Conservation (phyloP, 2,797 vertebrate genomes). For the Amblyopsis hoosieri region DNA sequence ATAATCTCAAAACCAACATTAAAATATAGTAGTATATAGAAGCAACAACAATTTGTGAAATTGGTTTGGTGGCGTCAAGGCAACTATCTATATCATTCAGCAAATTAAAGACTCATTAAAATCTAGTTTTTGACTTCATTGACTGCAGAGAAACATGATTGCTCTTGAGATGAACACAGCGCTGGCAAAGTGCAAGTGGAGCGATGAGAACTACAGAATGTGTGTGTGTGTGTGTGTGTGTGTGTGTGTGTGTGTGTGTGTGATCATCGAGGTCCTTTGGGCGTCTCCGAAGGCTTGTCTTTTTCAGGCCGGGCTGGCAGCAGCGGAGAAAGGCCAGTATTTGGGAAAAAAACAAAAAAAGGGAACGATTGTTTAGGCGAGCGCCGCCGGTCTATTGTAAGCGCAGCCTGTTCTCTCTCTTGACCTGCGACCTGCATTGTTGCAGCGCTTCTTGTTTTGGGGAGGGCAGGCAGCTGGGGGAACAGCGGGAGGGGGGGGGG, state of each 20-base stretch:
- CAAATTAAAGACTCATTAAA: slow-evolving; percentile 37
- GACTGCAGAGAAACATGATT: slow-evolving; percentile 50
- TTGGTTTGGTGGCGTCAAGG: slow-evolving; percentile 17
- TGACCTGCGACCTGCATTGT: slow-evolving; percentile 84
- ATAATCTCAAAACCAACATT: neutral
- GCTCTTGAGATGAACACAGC: slow-evolving; percentile 71
- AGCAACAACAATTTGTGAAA: neutral
- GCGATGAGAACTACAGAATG: slow-evolving; percentile 42
- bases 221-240: slow-evolving; percentile 32
- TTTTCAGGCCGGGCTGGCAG: slow-evolving; percentile 75
- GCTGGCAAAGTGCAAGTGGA: slow-evolving; percentile 51
- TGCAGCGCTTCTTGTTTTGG: slow-evolving; percentile 71
- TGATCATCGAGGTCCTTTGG: slow-evolving; percentile 44
- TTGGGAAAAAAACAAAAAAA: slow-evolving; percentile 61
- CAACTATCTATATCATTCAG: slow-evolving; percentile 61
- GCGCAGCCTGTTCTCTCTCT: slow-evolving; percentile 87
- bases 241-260: slow-evolving; percentile 66
- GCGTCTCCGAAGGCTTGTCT: slow-evolving; percentile 65
- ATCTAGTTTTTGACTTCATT: slow-evolving; percentile 65
- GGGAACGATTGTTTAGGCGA: slow-evolving; percentile 79
- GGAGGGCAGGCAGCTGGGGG: slow-evolving; percentile 83
- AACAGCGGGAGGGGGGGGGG: slow-evolving; percentile 62
- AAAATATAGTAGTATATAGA: neutral
- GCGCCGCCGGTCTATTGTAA: slow-evolving; percentile 83
- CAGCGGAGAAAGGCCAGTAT: slow-evolving; percentile 51